Conservation (phyloP, 2,888 invertebrate genomes). For the Drosophila incognita region DNA sequence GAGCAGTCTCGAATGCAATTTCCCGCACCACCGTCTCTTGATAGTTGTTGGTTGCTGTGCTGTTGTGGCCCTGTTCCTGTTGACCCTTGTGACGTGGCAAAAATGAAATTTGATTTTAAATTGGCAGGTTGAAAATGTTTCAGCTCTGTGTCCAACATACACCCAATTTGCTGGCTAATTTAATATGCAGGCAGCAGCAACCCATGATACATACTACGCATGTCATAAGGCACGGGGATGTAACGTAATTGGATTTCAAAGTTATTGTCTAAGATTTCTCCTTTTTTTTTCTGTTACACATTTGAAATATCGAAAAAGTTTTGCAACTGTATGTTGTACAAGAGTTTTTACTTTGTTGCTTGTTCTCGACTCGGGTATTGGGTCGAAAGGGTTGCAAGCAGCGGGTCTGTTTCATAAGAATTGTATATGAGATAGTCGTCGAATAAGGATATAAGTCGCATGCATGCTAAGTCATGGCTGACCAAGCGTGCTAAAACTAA, state of each 20-base stretch:
- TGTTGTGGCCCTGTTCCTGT: not conserved
- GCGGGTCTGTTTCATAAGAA: conserved; percentile 24
- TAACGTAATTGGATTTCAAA: conserved; percentile 71
- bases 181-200: conserved; percentile 73
- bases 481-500: conserved; percentile 57
- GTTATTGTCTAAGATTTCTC: conserved; percentile 65
- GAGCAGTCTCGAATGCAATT: not conserved
- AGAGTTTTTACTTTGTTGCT: conserved; percentile 51
- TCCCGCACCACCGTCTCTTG: not conserved
- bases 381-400: conserved; percentile 7
- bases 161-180: conserved; percentile 74
- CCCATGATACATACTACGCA: conserved; percentile 20
- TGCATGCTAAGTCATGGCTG: conserved; percentile 70
- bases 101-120: conserved; percentile 71
- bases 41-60: not conserved
- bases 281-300: conserved; percentile 12
- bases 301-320: conserved; percentile 76
- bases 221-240: conserved; percentile 36
- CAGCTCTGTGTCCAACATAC: conserved; percentile 35
- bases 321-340: conserved; percentile 39
- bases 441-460: conserved; percentile 12
- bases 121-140: conserved; percentile 49
- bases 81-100: conserved; percentile 59
- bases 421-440: conserved; percentile 30
- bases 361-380: not conserved